These are phyloP conservation scores for Stegodyphus mimosarum DNA, from an alignment of 1,140 invertebrate genomes.

Conservation along the genomic window DNA sequence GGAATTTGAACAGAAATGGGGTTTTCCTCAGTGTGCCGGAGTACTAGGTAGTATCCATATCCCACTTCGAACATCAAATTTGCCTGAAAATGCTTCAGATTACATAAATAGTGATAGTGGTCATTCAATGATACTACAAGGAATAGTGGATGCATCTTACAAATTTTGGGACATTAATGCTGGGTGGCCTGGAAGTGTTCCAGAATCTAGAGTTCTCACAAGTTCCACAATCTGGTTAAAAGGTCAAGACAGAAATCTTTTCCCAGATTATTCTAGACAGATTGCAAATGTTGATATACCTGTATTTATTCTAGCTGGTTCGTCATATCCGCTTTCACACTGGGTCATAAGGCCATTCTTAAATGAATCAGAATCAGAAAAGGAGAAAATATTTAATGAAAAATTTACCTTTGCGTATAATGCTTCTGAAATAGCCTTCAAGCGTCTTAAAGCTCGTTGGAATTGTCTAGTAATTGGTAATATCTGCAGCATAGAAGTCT, in stretches of 20 bases:
- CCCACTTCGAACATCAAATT: slow-evolving; percentile 18
- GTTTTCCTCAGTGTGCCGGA: slow-evolving; percentile 32
- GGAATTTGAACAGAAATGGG: slow-evolving; percentile 34
- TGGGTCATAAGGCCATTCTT: slow-evolving; percentile 26
- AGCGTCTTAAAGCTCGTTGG: slow-evolving; percentile 48
- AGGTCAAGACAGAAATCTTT: slow-evolving; percentile 35
- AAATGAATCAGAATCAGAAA: slow-evolving; percentile 6
- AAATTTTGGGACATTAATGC: slow-evolving; percentile 42
- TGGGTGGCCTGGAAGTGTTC: slow-evolving; percentile 40
- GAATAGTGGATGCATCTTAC: slow-evolving; percentile 36
- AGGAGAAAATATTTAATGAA: slow-evolving; percentile 39
- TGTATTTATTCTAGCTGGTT: slow-evolving; percentile 31
- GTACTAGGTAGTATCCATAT: slow-evolving; percentile 31
- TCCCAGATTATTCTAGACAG: slow-evolving; percentile 7
- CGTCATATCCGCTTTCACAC: slow-evolving; percentile 31
- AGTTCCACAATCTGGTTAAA: slow-evolving; percentile 30
- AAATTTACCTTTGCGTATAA: slow-evolving; percentile 44
- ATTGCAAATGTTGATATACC: not conserved
- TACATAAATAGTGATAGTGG: slow-evolving; percentile 24
- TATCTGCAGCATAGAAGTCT: slow-evolving; percentile 25
- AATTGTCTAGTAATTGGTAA: slow-evolving; percentile 20
- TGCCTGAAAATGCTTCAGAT: slow-evolving; percentile 34
- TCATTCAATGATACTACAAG: slow-evolving; percentile 28
- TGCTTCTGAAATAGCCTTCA: slow-evolving; percentile 41
- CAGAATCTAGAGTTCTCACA: slow-evolving; percentile 39